Evolutionary conservation across 1,140 invertebrate genomes (phyloP), one percentile per base, ranked within the genome.

Genomic region (Lordiphosa clarofinis): DNA sequence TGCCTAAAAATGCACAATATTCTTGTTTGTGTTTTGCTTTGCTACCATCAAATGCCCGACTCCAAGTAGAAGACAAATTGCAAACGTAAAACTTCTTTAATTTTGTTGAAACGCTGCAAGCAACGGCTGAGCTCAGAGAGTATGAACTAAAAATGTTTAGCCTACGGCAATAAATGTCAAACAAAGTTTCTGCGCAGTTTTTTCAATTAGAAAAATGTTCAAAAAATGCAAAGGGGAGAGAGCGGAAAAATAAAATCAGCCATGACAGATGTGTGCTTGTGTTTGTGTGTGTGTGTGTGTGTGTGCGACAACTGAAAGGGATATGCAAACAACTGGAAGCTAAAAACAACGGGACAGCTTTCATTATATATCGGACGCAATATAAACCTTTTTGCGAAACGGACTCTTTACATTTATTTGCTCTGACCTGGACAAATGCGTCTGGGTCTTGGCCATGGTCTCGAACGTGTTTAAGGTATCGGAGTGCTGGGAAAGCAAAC

Each of bases 101-200:
- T 81, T 81, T 84, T 65, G 53, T 70, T 72, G 59, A 73, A 78
- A 67, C 35, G 71, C 64, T 63, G 60, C 39, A 50, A 73, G 61
- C 72, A 44, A 65, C 67, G 59, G 49, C 54, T 40, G 46, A 37
- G 50, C 44, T 43, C 39, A 67, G 55, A 42, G 47, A 72, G 62
- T 43, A 48, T 44, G 67, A 73, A 66, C 61, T 66, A 56, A 84
- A 71, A 84, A 66, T 64, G 69, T 58, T 66, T 67, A 58, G 79
- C 78, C 73, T 63, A 73, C 61, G 73, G 78, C 78, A 84, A 84
- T 66, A 78, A 86, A 84, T 78, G 78, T 78, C 61, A 70, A 73
- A 73, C 53, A 78, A 84, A 60, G 64, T 84, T 84, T 63, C 36
- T 38, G 46, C 58, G 43, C 46, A 63, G 21, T 86, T 50, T 79